phyloP scores from a whole-genome alignment of 2,888 invertebrate genomes.

The Drosophila mettleri region DNA sequence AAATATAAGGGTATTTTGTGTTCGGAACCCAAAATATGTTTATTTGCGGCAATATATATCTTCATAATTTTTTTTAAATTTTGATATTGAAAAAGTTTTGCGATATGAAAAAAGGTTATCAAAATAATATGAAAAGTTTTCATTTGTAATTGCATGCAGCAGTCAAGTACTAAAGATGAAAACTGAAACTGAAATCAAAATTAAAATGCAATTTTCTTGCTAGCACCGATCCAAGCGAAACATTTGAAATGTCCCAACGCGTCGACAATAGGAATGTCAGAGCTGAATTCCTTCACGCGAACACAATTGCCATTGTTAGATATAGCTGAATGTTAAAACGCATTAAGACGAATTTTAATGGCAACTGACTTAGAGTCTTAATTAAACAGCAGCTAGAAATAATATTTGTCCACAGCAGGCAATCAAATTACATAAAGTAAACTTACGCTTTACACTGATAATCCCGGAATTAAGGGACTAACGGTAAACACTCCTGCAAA shows the following conservation, averaged over 20 bases:
- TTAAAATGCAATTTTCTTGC: slow-evolving; percentile 23
- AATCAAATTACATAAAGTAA: slow-evolving; percentile 56
- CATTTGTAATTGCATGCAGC: slow-evolving; percentile 75
- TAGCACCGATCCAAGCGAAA: slow-evolving; percentile 6
- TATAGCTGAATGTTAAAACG: slow-evolving; percentile 4
- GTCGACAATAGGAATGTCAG: slow-evolving; percentile 27
- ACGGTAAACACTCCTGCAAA: slow-evolving; percentile 54
- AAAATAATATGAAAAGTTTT: slow-evolving; percentile 72
- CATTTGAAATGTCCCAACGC: slow-evolving; percentile 18
- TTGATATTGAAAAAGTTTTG: slow-evolving; percentile 76
- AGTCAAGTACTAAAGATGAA: slow-evolving; percentile 34
- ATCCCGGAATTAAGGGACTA: slow-evolving; percentile 64
- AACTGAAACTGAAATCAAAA: slow-evolving; percentile 17
- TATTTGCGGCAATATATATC: slow-evolving; percentile 32
- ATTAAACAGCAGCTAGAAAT: slow-evolving; percentile 46
- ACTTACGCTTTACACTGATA: slow-evolving; percentile 63
- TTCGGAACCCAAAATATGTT: not conserved
- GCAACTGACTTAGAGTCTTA: slow-evolving; percentile 34
- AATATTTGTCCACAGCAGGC: slow-evolving; percentile 64
- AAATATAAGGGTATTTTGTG: not conserved
- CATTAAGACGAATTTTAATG: slow-evolving; percentile 3
- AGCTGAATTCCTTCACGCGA: slow-evolving; percentile 12
- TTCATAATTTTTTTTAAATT: slow-evolving; percentile 46
- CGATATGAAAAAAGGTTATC: slow-evolving; percentile 63
- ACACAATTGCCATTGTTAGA: slow-evolving; percentile 31